Conservation (phyloP, 2,797 vertebrate genomes). For the Alca torda region DNA sequence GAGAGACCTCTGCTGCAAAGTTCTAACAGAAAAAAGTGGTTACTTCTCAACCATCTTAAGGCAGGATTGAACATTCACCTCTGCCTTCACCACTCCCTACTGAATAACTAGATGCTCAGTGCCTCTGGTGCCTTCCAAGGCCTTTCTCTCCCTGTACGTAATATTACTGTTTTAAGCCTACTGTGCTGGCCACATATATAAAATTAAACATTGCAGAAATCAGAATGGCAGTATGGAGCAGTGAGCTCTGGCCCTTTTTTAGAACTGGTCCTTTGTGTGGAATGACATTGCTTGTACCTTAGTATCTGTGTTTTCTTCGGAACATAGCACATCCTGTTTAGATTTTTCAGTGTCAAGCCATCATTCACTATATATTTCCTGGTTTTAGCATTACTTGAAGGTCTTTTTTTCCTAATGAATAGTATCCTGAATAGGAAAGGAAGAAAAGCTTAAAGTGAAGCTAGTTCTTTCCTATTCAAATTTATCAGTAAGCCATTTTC, state of each 20-base stretch:
- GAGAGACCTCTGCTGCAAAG: neutral
- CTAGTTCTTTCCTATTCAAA: neutral
- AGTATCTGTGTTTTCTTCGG: neutral
- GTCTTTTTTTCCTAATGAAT: neutral
- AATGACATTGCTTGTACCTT: neutral
- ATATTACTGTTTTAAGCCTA: neutral
- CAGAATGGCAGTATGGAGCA: neutral
- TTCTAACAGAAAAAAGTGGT: neutral
- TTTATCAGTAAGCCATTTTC: neutral
- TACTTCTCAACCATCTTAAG: neutral
- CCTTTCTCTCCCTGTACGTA: neutral
- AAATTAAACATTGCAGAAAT: neutral
- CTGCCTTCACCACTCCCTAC: neutral
- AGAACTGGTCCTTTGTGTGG: neutral
- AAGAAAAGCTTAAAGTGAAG: neutral
- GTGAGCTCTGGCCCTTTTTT: neutral
- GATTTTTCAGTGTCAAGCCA: neutral
- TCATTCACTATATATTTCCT: neutral
- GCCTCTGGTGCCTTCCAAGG: neutral
- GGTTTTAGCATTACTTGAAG: neutral
- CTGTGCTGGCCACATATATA: neutral
- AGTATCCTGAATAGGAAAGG: neutral
- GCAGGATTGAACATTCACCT: neutral
- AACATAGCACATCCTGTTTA: neutral
- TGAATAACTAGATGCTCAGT: neutral